These are phyloP conservation scores for Dasyurus viverrinus DNA, from an alignment of 2,113 vertebrate species.

Conservation along the genomic window DNA sequence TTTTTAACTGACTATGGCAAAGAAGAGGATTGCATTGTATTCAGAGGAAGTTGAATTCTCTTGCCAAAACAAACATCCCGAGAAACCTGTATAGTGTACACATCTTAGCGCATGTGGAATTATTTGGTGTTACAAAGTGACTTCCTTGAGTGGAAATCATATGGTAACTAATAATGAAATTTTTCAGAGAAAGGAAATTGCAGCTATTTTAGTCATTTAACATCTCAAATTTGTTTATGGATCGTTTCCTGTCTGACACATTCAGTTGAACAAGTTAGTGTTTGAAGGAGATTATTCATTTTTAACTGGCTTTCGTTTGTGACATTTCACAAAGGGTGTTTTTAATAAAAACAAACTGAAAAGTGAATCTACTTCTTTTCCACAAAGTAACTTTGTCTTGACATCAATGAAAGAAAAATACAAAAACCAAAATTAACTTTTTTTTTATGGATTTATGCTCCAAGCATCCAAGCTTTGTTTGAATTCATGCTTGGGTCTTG, in stretches of 20 bases:
- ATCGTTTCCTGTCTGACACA: constrained; percentile 81
- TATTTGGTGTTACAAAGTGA: constrained; percentile 67
- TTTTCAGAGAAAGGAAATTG: constrained; percentile 81
- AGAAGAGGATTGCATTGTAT: constrained; percentile 76
- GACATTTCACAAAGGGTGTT: constrained; percentile 72
- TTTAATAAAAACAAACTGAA: constrained; percentile 75
- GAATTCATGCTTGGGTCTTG: not conserved
- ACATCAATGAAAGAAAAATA: constrained; percentile 3
- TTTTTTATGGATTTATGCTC: not conserved
- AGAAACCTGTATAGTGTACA: constrained; percentile 70
- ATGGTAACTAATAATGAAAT: constrained; percentile 72
- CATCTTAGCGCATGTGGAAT: constrained; percentile 81
- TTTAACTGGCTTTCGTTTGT: constrained; percentile 72
- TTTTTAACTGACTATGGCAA: constrained; percentile 40
- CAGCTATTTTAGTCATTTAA: constrained; percentile 81
- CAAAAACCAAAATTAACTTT: not conserved
- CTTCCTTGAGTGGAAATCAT: constrained; percentile 80
- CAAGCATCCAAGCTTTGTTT: constrained; percentile 38
- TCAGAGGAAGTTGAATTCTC: constrained; percentile 72
- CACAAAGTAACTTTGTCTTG: constrained; percentile 20
- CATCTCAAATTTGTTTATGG: constrained; percentile 79
- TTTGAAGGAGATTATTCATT: constrained; percentile 80
- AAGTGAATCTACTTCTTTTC: constrained; percentile 70
- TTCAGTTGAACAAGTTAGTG: constrained; percentile 75
- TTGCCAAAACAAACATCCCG: constrained; percentile 81